Evolutionary conservation across 2,797 vertebrate species (phyloP).

Genomic region (Paedocypris micromegethes): DNA sequence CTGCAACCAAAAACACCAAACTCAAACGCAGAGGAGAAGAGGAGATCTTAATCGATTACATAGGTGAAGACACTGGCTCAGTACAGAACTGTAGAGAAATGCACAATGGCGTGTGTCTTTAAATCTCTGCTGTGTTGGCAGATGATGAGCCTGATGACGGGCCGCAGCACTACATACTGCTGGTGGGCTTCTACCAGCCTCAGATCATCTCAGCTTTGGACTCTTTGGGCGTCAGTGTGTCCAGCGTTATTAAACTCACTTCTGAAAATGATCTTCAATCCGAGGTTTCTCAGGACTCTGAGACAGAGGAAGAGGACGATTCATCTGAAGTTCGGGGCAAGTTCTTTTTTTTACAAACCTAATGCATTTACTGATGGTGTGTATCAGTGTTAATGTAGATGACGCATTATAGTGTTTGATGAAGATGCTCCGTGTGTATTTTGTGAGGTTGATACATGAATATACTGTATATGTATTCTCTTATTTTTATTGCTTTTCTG

Average conservation of each 20-base stretch:
- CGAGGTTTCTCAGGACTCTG: background rate
- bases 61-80: slow-evolving; percentile 61
- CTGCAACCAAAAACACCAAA: slow-evolving; percentile 63
- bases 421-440: too few relatives aligned
- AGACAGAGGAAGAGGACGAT: background rate
- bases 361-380: too few relatives aligned
- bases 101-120: too few relatives aligned
- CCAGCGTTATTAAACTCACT: slow-evolving; percentile 74
- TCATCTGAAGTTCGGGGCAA: slow-evolving; percentile 25
- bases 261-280: slow-evolving; percentile 20
- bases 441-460: too few relatives aligned
- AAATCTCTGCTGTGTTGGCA: slow-evolving; percentile 46
- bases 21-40: slow-evolving; percentile 75
- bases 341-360: background rate
- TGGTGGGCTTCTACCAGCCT: slow-evolving; percentile 79
- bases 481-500: too few relatives aligned
- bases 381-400: too few relatives aligned
- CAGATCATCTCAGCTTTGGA: slow-evolving; percentile 72
- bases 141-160: slow-evolving; percentile 92
- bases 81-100: too few relatives aligned
- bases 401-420: too few relatives aligned
- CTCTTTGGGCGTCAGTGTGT: slow-evolving; percentile 74
- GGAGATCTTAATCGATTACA: slow-evolving; percentile 58
- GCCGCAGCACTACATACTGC: slow-evolving; percentile 82
- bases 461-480: too few relatives aligned